Base-by-base conservation (phyloP, 2,113 vertebrate genomes). In the Oxyura jamaicensis region DNA sequence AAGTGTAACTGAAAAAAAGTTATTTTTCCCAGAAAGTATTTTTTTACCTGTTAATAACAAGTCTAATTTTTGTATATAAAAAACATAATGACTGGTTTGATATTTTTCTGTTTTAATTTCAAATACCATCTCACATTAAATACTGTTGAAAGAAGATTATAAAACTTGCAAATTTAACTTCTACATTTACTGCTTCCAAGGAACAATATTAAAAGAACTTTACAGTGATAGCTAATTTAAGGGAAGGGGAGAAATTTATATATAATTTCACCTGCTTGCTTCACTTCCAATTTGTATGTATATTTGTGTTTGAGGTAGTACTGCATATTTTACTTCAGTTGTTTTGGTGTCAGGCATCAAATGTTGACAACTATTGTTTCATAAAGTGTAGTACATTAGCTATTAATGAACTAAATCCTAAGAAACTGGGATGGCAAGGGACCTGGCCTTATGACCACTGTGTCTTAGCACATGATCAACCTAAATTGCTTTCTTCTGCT, bases 91-190 rank as follows among this genome's bases (percentile, higher is more conserved):
- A 65, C 85, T 88, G 12, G 67, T 77, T 65, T 63, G 75, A 80
- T 62, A 39, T 62, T 78, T 63, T 93, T 36, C 60, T 15, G 9
- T 68, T 83, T 66, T 85, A 73, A 76, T 76, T 41, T 95, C 76
- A 96, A 33, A 15, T 86, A 72, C 82, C 92, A 36, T 25, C n/a
- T 95, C 17, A 28, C 96, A 83, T 77, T 96, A 93, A 94, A 86
- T 17, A 68, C 13, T 82, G 46, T 21, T 89, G 80, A 94, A 73
- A 25, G 62, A 89, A 73, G 86, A 94, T 88, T 87, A 29, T 25
- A 90, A 72, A n/a, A 25, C 15, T 91, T 81, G 91, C 94, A 80
- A 93, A 95, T 92, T 90, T 90, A 92, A n/a, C 85, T 89, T 91
- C 84, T 39, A 44, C 42, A 16, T 88, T 75, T 90, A 58, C 11